Evolutionary conservation across 2,113 vertebrate genomes (phyloP).

Genomic region (Sinocyclocheilus grahami): DNA sequence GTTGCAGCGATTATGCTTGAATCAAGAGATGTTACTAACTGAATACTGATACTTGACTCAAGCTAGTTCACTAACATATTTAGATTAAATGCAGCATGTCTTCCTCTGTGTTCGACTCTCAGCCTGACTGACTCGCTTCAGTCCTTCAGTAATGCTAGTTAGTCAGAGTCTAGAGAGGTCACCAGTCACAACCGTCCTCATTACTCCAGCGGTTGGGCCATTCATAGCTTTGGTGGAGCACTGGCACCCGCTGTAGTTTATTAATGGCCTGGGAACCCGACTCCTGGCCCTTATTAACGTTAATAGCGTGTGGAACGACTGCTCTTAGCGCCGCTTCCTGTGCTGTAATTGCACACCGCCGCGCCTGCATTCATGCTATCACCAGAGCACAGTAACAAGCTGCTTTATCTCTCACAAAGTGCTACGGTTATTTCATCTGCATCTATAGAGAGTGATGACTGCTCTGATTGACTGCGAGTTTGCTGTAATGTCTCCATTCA

Average conservation of each 20-base stretch:
- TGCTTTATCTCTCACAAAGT: not conserved
- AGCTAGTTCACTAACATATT: too few species aligned
- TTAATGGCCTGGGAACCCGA: slow-evolving; percentile 28
- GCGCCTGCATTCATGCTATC: not conserved
- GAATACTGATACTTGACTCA: too few species aligned
- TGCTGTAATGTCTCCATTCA: not conserved
- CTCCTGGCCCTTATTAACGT: slow-evolving; percentile 34
- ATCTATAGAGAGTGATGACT: not conserved
- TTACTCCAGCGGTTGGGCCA: too few species aligned
- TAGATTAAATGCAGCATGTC: too few species aligned
- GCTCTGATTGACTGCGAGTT: not conserved
- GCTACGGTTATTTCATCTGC: not conserved
- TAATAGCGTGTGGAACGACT: slow-evolving; percentile 24
- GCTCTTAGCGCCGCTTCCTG: slow-evolving; percentile 24
- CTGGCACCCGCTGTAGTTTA: slow-evolving; percentile 9
- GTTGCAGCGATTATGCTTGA: too few species aligned
- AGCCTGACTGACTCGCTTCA: too few species aligned
- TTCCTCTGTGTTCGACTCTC: too few species aligned
- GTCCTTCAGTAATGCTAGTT: not conserved
- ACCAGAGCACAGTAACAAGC: not conserved
- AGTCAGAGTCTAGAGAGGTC: too few species aligned
- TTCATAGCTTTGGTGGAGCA: not conserved
- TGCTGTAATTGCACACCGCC: slow-evolving; percentile 34
- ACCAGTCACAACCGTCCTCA: too few species aligned
- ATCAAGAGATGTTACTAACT: too few species aligned